Base-by-base conservation (phyloP, 2,888 invertebrate species). In the Callyntrura sp. region DNA sequence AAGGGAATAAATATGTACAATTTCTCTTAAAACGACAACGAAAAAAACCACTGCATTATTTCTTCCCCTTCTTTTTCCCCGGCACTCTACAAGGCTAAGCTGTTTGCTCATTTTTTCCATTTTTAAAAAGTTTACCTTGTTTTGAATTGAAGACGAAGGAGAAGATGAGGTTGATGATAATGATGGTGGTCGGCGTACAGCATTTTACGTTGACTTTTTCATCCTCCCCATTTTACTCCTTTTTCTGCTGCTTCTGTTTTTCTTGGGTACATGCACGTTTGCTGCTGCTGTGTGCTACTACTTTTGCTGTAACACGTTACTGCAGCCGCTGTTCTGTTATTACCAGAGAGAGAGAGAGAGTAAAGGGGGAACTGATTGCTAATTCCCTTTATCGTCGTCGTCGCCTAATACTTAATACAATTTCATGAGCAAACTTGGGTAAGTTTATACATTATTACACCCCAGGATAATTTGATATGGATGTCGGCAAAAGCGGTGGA, bases 381-480 rank as follows among this genome's bases (percentile, higher is more conserved):
- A 89, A 90, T 90, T 85, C 91, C 73, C 76, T 35, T 35, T 35
- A 35, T 35, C 35, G n/a, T 88, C 87, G 25, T 73, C 45, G 8
- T 35, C 35, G 35, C 35, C 35, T 35, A 35, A 35, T 35, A 35
- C 35, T 35, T 90, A 90, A 90, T 90, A 86, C 86, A 90, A 90
- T 90, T 90, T 90, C 90, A 90, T 90, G 90, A 78, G 78, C 90
- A 90, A 90, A 90, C 86, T 90, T 79, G 85, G 76, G 83, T 86
- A 83, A 90, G 57, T 83, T 90, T 83, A 83, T 86, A 86, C 35
- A 6, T 35, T 35, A 35, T 35, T 35, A 35, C 6, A 35, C 35
- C 35, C 86, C 70, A 51, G 78, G 90, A 86, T 90, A 90, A 90
- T 90, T 86, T 90, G 90, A 90, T 90, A 76, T 81, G 83, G 90